These are phyloP conservation scores for Drosophila colorata DNA, from an alignment of 2,888 invertebrate species.

Conservation along the genomic window DNA sequence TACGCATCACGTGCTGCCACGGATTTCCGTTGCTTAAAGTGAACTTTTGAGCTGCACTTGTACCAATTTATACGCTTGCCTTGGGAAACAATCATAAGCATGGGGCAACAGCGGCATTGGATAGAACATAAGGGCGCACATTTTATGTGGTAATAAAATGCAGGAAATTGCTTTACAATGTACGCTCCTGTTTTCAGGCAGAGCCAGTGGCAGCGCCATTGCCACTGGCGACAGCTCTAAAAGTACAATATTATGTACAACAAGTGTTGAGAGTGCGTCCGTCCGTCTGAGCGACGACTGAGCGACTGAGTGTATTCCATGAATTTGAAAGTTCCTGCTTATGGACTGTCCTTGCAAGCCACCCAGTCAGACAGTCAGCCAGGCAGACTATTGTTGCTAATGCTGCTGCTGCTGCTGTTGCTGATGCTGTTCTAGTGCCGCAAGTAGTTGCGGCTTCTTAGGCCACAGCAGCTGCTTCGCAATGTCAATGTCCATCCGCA, in stretches of 20 bases:
- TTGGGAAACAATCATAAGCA: slow-evolving; percentile 51
- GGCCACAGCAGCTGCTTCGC: slow-evolving; percentile 42
- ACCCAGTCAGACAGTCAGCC: slow-evolving; percentile 25
- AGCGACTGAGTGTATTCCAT: slow-evolving; percentile 45
- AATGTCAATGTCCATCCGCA: slow-evolving; percentile 66
- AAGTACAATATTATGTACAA: slow-evolving; percentile 74
- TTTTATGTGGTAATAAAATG: slow-evolving; percentile 72
- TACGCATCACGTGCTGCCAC: slow-evolving; percentile 27
- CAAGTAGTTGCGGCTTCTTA: slow-evolving; percentile 55
- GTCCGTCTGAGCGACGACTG: slow-evolving; percentile 15
- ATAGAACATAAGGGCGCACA: slow-evolving; percentile 47
- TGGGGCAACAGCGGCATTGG: slow-evolving; percentile 7
- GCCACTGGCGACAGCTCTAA: slow-evolving; percentile 51
- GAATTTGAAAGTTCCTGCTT: slow-evolving; percentile 62
- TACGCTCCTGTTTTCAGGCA: slow-evolving; percentile 52
- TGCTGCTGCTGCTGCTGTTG: slow-evolving; percentile 3
- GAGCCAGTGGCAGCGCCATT: slow-evolving; percentile 32
- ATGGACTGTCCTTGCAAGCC: slow-evolving; percentile 47
- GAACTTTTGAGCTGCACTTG: slow-evolving; percentile 34
- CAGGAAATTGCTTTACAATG: slow-evolving; percentile 76
- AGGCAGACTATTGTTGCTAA: slow-evolving; percentile 24
- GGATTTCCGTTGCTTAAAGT: slow-evolving; percentile 49
- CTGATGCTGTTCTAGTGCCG: slow-evolving; percentile 33
- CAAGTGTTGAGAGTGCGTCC: slow-evolving; percentile 57
- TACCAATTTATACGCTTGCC: slow-evolving; percentile 43